These are phyloP conservation scores for Labrus mixtus DNA, from an alignment of 2,113 vertebrate genomes.

Conservation along the genomic window DNA sequence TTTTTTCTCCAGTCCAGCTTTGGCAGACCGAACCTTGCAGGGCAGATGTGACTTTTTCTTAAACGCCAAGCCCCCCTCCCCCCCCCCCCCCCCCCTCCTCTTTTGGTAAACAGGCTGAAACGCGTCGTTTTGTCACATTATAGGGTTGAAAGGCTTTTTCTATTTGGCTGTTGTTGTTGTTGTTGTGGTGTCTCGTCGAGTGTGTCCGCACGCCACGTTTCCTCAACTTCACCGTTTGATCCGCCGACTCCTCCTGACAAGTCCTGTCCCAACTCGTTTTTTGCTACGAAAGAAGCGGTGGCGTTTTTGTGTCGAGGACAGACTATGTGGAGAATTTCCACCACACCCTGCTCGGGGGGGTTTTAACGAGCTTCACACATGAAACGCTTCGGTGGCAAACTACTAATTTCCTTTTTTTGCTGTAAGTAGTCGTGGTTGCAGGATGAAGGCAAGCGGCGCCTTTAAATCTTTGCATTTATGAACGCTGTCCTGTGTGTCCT, in stretches of 20 bases:
- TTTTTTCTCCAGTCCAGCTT: conserved; percentile 20
- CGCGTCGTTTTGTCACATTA: conserved; percentile 39
- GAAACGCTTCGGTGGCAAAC: conserved; percentile 52
- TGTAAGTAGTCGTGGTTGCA: conserved; percentile 41
- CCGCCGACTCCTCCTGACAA: conserved; percentile 27
- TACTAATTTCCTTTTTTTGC: conserved; percentile 66
- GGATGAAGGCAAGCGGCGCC: conserved; percentile 39
- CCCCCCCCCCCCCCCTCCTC: no score
- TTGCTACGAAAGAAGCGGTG: conserved; percentile 33
- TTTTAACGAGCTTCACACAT: conserved; percentile 56
- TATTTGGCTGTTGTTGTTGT: neutral
- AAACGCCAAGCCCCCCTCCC: conserved; percentile 19
- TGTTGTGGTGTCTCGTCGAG: conserved; percentile 34
- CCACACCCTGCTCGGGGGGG: conserved; percentile 60
- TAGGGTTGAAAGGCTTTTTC: neutral
- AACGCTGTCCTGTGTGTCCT: conserved; percentile 15
- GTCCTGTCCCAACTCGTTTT: conserved; percentile 69
- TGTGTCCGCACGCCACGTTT: conserved; percentile 13
- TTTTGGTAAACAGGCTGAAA: conserved; percentile 46
- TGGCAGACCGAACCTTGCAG: conserved; percentile 29
- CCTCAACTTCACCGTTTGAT: conserved; percentile 53
- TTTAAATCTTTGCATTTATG: conserved; percentile 42
- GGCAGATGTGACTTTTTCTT: conserved; percentile 55
- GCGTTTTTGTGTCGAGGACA: conserved; percentile 48
- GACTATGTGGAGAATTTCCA: conserved; percentile 73